phyloP scores from a whole-genome alignment of 2,797 vertebrate genomes.

The Poliocrania exsul region DNA sequence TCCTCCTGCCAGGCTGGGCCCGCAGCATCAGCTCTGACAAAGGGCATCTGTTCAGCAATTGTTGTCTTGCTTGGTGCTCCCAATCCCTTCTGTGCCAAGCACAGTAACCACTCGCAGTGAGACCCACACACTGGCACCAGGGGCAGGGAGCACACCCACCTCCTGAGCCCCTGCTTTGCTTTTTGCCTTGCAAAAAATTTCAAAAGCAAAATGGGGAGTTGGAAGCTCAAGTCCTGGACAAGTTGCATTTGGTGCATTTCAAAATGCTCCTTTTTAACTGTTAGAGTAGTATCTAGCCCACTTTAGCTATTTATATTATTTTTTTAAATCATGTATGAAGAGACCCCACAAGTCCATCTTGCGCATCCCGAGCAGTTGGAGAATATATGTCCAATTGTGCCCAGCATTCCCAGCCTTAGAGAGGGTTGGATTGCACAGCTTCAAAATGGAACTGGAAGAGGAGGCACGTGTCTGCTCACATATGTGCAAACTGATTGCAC shows the following conservation, averaged over 20 bases:
- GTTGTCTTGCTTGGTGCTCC: conserved; percentile 39
- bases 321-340: not conserved
- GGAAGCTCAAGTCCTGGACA: not conserved
- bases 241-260: not conserved
- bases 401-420: not conserved
- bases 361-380: not conserved
- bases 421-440: not conserved
- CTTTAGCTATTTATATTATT: not conserved
- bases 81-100: conserved; percentile 38
- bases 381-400: not conserved
- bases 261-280: not conserved
- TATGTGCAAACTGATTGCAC: not conserved
- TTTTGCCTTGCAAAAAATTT: not conserved
- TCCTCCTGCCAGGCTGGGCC: conserved; percentile 27
- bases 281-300: not conserved
- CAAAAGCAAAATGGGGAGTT: not conserved
- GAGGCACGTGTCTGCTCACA: not conserved
- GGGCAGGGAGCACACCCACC: accelerated
- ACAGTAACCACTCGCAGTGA: not conserved
- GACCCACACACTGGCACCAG: not conserved
- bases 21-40: conserved; percentile 2
- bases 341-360: not conserved
- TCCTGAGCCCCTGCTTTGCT: not conserved
- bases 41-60: conserved; percentile 37
- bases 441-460: not conserved